phyloP scores from a whole-genome alignment of 2,797 vertebrate genomes.

The Hafferia zeledoni region DNA sequence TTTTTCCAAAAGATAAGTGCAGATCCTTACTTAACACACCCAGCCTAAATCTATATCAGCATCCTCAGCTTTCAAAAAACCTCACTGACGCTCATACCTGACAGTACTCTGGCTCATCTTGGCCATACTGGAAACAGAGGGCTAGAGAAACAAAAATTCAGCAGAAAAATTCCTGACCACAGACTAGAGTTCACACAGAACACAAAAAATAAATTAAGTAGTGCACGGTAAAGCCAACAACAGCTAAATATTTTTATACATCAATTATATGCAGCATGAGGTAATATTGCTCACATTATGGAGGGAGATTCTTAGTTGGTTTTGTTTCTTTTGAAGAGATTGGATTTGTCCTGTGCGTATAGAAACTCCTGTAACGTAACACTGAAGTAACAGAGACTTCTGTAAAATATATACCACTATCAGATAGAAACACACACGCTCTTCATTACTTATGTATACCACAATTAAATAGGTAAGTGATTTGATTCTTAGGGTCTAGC shows the following conservation, averaged over 20 bases:
- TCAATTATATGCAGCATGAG: conserved; percentile 77
- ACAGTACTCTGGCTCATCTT: conserved; percentile 49
- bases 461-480: conserved; percentile 75
- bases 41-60: conserved; percentile 63
- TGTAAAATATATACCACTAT: conserved; percentile 78
- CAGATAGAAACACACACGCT: conserved; percentile 79
- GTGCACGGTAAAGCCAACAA: conserved; percentile 72
- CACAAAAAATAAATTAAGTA: conserved; percentile 71
- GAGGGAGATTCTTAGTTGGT: conserved; percentile 72
- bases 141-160: conserved; percentile 49
- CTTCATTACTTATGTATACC: conserved; percentile 73
- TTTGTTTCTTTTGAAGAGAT: conserved; percentile 75
- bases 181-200: conserved; percentile 63
- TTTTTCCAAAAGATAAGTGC: conserved; percentile 28
- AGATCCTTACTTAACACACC: conserved; percentile 56
- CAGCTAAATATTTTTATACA: conserved; percentile 71
- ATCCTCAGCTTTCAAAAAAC: conserved; percentile 54
- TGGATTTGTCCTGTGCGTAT: conserved; percentile 77
- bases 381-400: conserved; percentile 78
- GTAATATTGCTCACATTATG: conserved; percentile 83
- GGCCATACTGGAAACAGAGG: conserved; percentile 57
- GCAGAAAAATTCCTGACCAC: conserved; percentile 56
- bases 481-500: conserved; percentile 60
- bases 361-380: conserved; percentile 79
- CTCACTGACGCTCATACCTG: conserved; percentile 48